Evolutionary conservation across 2,797 vertebrate genomes (phyloP).

Genomic region (Rhodeus uyekii): DNA sequence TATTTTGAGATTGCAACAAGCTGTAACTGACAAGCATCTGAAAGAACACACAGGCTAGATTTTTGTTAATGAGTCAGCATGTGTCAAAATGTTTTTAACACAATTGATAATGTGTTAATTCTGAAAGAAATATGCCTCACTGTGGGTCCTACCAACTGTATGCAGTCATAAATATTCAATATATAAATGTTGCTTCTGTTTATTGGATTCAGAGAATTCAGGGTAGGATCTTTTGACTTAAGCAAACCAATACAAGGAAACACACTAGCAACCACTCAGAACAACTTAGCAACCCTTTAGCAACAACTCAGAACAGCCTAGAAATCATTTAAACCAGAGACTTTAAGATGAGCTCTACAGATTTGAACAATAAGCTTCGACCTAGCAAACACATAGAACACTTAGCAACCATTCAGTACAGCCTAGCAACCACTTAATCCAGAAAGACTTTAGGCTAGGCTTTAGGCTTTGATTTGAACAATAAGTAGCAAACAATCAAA

Average conservation of each 20-base stretch:
- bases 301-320: neutral
- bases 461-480: neutral
- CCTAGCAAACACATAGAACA: neutral
- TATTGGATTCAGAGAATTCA: neutral
- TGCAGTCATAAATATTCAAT: neutral
- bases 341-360: too few relatives aligned
- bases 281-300: neutral
- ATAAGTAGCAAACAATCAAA: neutral
- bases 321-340: too few relatives aligned
- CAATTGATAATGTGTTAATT: neutral
- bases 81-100: neutral
- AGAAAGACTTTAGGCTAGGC: neutral
- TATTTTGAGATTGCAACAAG: neutral
- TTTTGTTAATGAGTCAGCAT: neutral
- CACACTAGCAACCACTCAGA: neutral
- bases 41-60: neutral
- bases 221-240: neutral
- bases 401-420: neutral
- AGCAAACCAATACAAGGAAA: neutral
- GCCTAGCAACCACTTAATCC: neutral
- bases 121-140: neutral
- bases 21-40: neutral
- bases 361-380: too few relatives aligned
- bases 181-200: neutral
- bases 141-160: neutral